These are phyloP conservation scores for Limenitis camilla DNA, from an alignment of 2,888 invertebrate species.

Conservation along the genomic window DNA sequence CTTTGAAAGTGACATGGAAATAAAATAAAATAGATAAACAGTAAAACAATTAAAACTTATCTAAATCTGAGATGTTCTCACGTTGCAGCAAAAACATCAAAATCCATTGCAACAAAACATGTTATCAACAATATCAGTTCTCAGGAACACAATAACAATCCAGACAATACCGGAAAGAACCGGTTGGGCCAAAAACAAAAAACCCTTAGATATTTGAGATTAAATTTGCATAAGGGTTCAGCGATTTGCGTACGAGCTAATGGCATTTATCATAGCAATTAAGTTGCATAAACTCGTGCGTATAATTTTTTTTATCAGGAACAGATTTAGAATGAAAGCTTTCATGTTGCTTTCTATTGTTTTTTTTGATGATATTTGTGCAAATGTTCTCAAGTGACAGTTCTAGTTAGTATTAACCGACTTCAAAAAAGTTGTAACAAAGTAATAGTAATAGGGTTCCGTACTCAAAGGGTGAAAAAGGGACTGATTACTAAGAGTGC, in stretches of 20 bases:
- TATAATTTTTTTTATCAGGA: slow-evolving; percentile 3
- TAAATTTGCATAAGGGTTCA: slow-evolving; percentile 39
- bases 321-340: slow-evolving; percentile 11
- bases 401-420: too few relatives aligned
- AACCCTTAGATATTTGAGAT: slow-evolving; percentile 37
- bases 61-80: slow-evolving; percentile 16
- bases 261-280: too few relatives aligned
- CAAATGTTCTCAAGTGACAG: background rate
- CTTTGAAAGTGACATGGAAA: background rate
- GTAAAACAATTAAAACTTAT: slow-evolving; percentile 6
- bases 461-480: too few relatives aligned
- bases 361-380: slow-evolving; percentile 9
- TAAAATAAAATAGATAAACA: slow-evolving; percentile 9
- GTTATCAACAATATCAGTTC: slow-evolving; percentile 39
- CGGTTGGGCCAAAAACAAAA: slow-evolving; percentile 29
- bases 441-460: too few relatives aligned
- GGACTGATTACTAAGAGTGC: too few relatives aligned
- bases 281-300: too few relatives aligned
- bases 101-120: slow-evolving; percentile 30
- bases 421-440: too few relatives aligned
- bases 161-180: slow-evolving; percentile 19
- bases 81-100: slow-evolving; percentile 23
- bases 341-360: slow-evolving; percentile 13
- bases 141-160: slow-evolving; percentile 35
- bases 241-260: background rate